Evolutionary conservation across 2,888 invertebrate species (phyloP), one percentile per base, ranked within the genome.

Genomic region (Leptinotarsa peninsularis): DNA sequence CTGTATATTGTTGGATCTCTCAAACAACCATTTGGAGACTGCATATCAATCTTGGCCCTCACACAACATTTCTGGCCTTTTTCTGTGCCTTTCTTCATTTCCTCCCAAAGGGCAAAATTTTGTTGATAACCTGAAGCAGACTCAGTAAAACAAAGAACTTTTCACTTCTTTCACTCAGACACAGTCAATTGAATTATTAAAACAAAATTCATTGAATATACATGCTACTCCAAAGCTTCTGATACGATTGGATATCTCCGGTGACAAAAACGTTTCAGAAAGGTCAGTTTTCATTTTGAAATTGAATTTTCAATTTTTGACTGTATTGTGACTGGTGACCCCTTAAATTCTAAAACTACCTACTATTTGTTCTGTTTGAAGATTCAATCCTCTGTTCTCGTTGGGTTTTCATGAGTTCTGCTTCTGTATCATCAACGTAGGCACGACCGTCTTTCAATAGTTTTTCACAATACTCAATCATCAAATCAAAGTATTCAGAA

Each of bases 1-100:
- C 99, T 91, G 88, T 98, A 99, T 85, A 99, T 98, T 33, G 99
- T 98, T 49, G 99, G 99, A 90, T 99, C 99, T 52, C 99, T 91
- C 92, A 99, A 89, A 84, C 98, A 99, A 1, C 99, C 99, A 88
- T 99, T 99, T 21, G 93, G 90, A 0, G 98, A 98, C 83, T 94
- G 92, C 97, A 99, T 99, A 88, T 98, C 97, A 76, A 99, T 98
- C 90, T 98, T 99, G 0, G 98, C 98, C 71, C 99, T 92, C 0
- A 99, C 97, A 86, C 98, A 98, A 87, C 96, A 98, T 82, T 93
- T 93, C 77, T 95, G 94, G 0, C 99, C 99, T 4, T 89, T 86
- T 14, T 89, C 90, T 0, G 93, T 92, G 0, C 97, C 99, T 75
- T 92, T 91, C 84, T 95, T 92, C 99, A 99, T 99, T 90, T 98